phyloP scores from a whole-genome alignment of 2,113 vertebrate genomes.

The Miniopterus natalensis region DNA sequence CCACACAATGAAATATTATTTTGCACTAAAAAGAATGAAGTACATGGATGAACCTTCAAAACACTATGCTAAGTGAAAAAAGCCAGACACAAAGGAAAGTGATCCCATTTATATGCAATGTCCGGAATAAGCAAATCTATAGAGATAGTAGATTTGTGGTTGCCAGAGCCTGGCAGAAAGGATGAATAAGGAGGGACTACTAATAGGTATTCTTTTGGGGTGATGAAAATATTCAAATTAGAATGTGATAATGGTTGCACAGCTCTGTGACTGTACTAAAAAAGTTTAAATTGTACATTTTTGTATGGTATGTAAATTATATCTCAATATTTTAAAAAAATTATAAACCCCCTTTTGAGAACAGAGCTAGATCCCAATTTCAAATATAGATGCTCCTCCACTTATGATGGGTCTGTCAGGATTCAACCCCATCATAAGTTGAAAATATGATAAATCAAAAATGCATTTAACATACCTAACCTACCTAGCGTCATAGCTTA shows the following conservation, averaged over 20 bases:
- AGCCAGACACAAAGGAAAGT: background rate
- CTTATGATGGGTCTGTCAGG: background rate
- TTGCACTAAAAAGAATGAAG: slow-evolving; percentile 37
- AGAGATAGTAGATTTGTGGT: background rate
- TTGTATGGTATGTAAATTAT: background rate
- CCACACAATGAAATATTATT: slow-evolving; percentile 23
- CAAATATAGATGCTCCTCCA: background rate
- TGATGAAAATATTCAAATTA: slow-evolving; percentile 43
- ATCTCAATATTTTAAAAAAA: background rate
- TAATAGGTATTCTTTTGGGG: background rate
- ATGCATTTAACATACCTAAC: background rate
- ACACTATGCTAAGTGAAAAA: slow-evolving; percentile 16
- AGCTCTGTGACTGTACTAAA: background rate
- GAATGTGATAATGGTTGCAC: background rate
- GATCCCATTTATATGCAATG: background rate
- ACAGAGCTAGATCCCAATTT: background rate
- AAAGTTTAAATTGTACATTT: background rate
- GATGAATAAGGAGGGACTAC: background rate
- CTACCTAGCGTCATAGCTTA: background rate
- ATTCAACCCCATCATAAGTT: background rate
- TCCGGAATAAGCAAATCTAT: background rate
- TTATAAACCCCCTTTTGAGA: background rate
- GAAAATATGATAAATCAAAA: background rate
- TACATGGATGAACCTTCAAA: slow-evolving; percentile 11
- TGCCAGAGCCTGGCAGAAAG: background rate